Evolutionary conservation across 2,113 vertebrate species (phyloP), one percentile per base, ranked within the genome.

Genomic region (Dinomys branickii): DNA sequence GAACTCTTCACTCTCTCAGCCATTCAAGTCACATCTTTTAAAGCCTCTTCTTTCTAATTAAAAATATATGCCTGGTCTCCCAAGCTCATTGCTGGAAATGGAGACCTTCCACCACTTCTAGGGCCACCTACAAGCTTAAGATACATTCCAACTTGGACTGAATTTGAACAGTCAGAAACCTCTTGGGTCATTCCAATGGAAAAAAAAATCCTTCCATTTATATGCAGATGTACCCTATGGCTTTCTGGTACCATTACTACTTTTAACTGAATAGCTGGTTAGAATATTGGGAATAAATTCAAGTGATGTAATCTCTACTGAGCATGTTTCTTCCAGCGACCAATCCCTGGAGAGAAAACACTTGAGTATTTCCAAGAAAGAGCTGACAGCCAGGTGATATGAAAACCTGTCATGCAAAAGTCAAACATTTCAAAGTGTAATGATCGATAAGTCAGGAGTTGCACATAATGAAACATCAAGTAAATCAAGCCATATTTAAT

Each of bases 131-230:
- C 71, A 75, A 2, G 1, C 19, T 47, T 7, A 93, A 26, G 3
- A 58, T 0, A 16, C 19, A 44, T 0, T 56, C 14, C 17, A 86
- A 2, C 4, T 9, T 20, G 7, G 7, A 11, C 26, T 63, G 8
- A 58, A 82, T 44, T 63, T 59, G 24, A 75, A 16, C 82, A 90
- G 52, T 63, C 16, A 86, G 30, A 90, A 85, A 77, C 19, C 5
- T 50, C 11, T 71, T 47, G 30, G 30, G 28, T 58, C 20, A 80
- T 65, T 87, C 1, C 65, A 26, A 14, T 3, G 47, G 26, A 38
- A 94, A 73, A 90, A n/a, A 59, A 33, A 81, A 30, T 52, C 63
- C 7, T 86, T 73, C 7, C 8, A 61, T 73, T 89, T 56, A 83
- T 50, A 38, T 17, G 3, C 16, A 77, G 80, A 16, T 24, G 24